Evolutionary conservation across 2,797 vertebrate species (phyloP), one percentile per base, ranked within the genome.

Genomic region (Coccyzus lansbergi): DNA sequence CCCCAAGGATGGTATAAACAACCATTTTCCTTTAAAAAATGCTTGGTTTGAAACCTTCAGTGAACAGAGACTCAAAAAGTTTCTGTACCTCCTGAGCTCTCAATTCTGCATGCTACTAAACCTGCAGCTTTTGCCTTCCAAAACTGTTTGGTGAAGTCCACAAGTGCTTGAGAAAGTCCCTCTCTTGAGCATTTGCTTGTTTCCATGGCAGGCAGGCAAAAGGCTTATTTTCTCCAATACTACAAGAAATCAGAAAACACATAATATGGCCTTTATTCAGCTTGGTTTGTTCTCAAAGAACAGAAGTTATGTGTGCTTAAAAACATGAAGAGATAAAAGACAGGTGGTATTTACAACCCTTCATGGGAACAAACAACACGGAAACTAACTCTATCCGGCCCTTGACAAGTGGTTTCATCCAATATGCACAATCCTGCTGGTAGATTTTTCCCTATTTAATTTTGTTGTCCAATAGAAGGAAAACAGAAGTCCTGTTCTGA

Each of bases 201-300:
- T 92, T 92, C 58, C 92, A 79, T 18, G 49, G 29, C 13, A 21
- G 49, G 33, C 5, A 82, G 58, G 36, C 21, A 63, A 52, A 80
- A 36, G 40, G 40, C 44, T 98, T 95, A 98, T 97, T 98, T 98
- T 97, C 98, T 98, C 98, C 98, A 98, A 71, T 98, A 98, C 98
- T 98, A 59, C 31, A 95, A 96, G 94, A 85, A 94, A 93, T 93
- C 52, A 79, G 36, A 95, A 93, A 93, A 52, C 28, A 96, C 19
- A 84, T 11, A 94, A 19, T 12, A 94, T 17, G 53, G 48, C 69
- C 76, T 86, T 88, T 71, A 90, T 49, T 93, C 90, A 92, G 58
- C 17, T 60, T 92, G 7, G n/a, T 74, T 64, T 90, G 36, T 59
- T 96, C 58, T 87, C 31, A 46, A 59, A 70, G 33, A 81, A 62